A percentile compares a stretch with the other conserved stretches of the same genome.
These are phyloP conservation scores for Esox masquinongy DNA, from an alignment of 2,797 vertebrate species.

Conservation along the genomic window DNA sequence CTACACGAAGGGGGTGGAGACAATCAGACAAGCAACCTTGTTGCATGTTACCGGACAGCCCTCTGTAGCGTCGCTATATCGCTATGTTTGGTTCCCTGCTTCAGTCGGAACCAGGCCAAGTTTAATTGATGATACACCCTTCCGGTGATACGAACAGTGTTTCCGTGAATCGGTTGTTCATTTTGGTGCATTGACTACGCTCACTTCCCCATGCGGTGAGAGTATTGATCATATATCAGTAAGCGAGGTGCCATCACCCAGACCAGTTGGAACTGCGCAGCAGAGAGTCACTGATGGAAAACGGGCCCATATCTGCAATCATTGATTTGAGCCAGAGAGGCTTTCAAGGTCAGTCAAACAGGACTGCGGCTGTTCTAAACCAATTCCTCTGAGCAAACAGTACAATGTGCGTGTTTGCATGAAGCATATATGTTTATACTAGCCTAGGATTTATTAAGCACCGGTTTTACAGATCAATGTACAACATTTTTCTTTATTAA, in stretches of 20 bases:
- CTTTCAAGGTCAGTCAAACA: constrained; percentile 1
- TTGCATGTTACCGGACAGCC: neutral
- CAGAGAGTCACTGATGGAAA: neutral
- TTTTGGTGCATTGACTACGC: neutral
- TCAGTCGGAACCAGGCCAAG: neutral
- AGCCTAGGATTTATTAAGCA: neutral
- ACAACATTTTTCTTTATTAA: neutral
- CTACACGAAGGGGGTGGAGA: constrained; percentile 64
- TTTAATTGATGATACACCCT: neutral
- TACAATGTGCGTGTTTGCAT: neutral
- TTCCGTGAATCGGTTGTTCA: neutral
- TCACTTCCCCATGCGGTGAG: neutral
- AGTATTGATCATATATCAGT: constrained; percentile 5
- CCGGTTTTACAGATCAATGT: neutral
- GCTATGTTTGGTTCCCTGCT: neutral
- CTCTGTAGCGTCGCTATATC: neutral
- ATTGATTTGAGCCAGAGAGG: constrained; percentile 1
- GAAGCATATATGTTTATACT: neutral
- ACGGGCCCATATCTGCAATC: neutral
- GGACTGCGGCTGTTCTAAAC: neutral
- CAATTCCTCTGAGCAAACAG: neutral
- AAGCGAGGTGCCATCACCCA: neutral
- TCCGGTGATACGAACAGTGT: neutral
- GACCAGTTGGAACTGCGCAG: neutral
- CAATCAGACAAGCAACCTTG: constrained; percentile 38